A percentile compares a stretch with the other conserved stretches of the same genome.
These are phyloP conservation scores for Drosophila prosaltans DNA, from an alignment of 1,140 invertebrate genomes.

Conservation along the genomic window DNA sequence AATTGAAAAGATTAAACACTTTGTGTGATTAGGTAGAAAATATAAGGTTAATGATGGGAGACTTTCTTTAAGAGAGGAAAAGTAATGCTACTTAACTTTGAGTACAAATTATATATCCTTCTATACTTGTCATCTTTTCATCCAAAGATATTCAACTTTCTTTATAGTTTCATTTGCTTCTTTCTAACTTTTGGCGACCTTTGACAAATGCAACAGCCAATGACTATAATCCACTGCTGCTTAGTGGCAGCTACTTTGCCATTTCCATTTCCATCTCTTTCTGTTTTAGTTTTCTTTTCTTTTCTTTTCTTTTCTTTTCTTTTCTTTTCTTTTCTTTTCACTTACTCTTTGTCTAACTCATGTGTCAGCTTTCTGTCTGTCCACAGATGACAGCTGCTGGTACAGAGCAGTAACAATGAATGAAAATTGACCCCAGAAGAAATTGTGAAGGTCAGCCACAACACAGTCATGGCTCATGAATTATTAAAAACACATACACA, in stretches of 20 bases:
- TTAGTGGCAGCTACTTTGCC: not conserved
- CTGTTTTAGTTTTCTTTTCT: too few relatives aligned
- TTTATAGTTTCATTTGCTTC: not conserved
- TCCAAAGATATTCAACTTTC: too few relatives aligned
- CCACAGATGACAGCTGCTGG: constrained; percentile 30
- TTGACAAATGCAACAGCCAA: constrained; percentile 42
- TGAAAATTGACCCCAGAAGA: constrained; percentile 64
- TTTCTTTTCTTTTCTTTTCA: constrained; percentile 7
- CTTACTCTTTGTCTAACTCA: constrained; percentile 18
- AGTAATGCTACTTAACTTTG: too few relatives aligned
- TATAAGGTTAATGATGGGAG: not conserved
- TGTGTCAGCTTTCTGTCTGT: constrained; percentile 34
- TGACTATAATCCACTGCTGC: constrained; percentile 3
- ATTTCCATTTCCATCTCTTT: not conserved
- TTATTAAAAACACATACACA: constrained; percentile 57
- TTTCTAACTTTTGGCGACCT: not conserved
- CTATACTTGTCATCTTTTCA: too few relatives aligned
- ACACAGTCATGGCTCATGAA: constrained; percentile 52
- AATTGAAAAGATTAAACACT: constrained; percentile 2
- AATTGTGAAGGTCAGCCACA: constrained; percentile 69
- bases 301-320: not conserved
- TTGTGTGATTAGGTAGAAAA: not conserved
- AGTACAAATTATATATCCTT: too few relatives aligned
- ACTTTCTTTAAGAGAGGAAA: too few relatives aligned
- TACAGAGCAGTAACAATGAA: constrained; percentile 35